These are phyloP conservation scores for Hypolimnas misippus DNA, from an alignment of 2,888 invertebrate species.

Conservation along the genomic window DNA sequence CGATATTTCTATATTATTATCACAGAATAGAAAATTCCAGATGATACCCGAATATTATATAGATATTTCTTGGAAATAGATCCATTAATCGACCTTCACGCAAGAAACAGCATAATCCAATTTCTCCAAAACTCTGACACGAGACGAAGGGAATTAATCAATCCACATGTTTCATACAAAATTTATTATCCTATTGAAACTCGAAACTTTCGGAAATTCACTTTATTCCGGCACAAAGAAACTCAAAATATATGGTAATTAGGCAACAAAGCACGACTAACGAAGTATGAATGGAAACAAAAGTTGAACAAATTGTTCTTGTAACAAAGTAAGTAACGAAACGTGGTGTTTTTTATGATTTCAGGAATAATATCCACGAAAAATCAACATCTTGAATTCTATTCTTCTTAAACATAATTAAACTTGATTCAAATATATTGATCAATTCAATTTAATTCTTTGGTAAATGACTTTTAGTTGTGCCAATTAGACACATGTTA, in stretches of 20 bases:
- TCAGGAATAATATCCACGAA: not conserved
- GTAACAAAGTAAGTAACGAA: slow-evolving; percentile 6
- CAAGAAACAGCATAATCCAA: slow-evolving; percentile 26
- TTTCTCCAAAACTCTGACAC: slow-evolving; percentile 20
- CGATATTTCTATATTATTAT: too few species aligned
- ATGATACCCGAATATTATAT: too few species aligned
- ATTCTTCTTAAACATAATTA: not conserved
- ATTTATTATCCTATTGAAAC: slow-evolving; percentile 48
- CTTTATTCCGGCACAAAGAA: slow-evolving; percentile 54
- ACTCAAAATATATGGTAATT: slow-evolving; percentile 56
- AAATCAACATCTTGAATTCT: not conserved
- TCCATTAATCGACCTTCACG: too few species aligned
- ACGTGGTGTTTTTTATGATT: not conserved
- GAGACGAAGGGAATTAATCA: slow-evolving; percentile 37
- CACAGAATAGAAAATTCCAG: too few species aligned
- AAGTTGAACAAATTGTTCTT: slow-evolving; percentile 22
- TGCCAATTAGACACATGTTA: too few species aligned
- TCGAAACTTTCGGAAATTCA: slow-evolving; percentile 48
- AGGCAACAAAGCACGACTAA: slow-evolving; percentile 41
- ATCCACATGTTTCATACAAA: slow-evolving; percentile 43
- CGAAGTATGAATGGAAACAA: slow-evolving; percentile 31
- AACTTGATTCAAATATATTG: not conserved
- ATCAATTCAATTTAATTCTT: too few species aligned
- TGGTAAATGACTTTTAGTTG: not conserved
- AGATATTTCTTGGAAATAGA: too few species aligned